These are phyloP conservation scores for Oreochromis aureus DNA, from an alignment of 2,113 vertebrate genomes.

Conservation along the genomic window DNA sequence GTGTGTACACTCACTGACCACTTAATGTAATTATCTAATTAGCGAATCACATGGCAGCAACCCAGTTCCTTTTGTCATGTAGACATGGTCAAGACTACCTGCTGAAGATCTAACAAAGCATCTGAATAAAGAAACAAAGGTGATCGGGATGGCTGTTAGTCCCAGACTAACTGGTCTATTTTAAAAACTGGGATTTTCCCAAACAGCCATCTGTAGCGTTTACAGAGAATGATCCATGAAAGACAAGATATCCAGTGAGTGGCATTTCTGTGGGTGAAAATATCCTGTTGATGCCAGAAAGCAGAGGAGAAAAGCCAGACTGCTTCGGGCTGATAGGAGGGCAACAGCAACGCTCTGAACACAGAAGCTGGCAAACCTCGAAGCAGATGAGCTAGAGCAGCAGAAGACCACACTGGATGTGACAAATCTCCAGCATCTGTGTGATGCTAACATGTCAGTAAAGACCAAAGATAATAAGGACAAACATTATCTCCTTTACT, in stretches of 20 bases:
- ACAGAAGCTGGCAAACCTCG: background rate
- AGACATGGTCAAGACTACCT: accelerated
- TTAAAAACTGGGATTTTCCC: background rate
- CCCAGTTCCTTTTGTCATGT: background rate
- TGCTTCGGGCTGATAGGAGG: background rate
- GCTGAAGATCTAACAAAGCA: background rate
- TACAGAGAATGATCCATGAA: background rate
- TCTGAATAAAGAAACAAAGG: background rate
- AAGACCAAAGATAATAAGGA: background rate
- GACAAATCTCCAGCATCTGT: no score
- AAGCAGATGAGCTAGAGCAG: background rate
- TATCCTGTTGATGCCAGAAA: background rate
- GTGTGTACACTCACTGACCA: background rate
- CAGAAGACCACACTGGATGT: background rate
- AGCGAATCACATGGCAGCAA: background rate
- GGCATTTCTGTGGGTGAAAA: background rate
- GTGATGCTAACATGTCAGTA: background rate
- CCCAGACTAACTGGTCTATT: background rate
- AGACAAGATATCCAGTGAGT: background rate
- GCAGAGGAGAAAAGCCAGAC: background rate
- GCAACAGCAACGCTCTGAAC: background rate
- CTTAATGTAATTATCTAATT: background rate
- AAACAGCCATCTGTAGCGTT: background rate
- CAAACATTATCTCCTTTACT: background rate
- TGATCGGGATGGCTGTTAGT: background rate